Conservation (phyloP, 2,888 invertebrate species). For the Ophraella communa region DNA sequence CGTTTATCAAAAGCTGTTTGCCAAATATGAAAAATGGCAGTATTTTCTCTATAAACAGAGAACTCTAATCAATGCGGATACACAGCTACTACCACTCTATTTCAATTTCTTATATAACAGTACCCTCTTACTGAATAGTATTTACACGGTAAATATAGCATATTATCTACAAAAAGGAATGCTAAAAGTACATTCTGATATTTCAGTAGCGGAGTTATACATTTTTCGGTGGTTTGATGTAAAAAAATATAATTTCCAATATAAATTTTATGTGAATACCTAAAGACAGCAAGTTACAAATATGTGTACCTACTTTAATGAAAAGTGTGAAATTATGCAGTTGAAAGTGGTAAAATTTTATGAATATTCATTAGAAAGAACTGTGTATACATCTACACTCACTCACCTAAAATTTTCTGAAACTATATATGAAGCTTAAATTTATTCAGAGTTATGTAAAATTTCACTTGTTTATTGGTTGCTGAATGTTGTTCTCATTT, state of each 20-base stretch:
- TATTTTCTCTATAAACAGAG: constrained; percentile 19
- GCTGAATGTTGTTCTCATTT: not conserved
- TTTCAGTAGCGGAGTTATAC: not conserved
- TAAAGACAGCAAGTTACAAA: constrained; percentile 11
- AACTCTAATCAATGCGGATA: constrained; percentile 15
- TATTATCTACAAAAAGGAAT: constrained; percentile 12
- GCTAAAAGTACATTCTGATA: not conserved
- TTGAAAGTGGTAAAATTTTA: constrained; percentile 25
- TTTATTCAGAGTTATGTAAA: not conserved
- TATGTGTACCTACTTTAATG: constrained; percentile 19
- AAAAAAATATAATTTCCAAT: not conserved
- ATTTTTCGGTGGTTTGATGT: not conserved
- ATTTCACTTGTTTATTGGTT: not conserved
- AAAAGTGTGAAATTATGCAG: constrained; percentile 22
- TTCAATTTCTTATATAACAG: constrained; percentile 20
- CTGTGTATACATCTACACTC: constrained; percentile 10
- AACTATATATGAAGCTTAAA: not conserved
- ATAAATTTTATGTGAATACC: constrained; percentile 14
- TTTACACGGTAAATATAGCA: constrained; percentile 23
- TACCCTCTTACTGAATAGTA: constrained; percentile 11
- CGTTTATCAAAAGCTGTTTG: constrained; percentile 22
- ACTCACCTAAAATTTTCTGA: constrained; percentile 13
- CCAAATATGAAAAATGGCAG: constrained; percentile 14
- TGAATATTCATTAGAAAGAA: constrained; percentile 27
- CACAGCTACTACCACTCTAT: not conserved